Base-by-base conservation (phyloP, 2,888 invertebrate genomes). In the Corbicula japonica region DNA sequence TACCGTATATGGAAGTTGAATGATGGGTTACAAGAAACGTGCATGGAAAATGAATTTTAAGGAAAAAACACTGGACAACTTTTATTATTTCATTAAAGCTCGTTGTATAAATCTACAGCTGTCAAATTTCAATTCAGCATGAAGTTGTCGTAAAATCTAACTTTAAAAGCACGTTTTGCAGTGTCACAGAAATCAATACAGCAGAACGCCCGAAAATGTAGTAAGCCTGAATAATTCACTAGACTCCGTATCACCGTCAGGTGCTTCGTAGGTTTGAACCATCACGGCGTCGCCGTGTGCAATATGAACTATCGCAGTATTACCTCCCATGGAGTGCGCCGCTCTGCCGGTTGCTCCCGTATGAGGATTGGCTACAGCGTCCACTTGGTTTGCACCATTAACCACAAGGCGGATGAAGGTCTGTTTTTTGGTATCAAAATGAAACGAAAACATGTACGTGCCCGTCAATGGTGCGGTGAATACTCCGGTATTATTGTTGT, bases 291-390 rank as follows among this genome's bases (percentile, higher is more conserved):
- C 21, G 15, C 54, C 66, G 28, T 38, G 52, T 50, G 18, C 35
- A 21, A 66, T 54, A 28, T 66, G 54, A 32, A 66, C 28, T 21
- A 66, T 54, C 26, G 50, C 50, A 3, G 38, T 54, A 26, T 66
- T 35, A 2, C 54, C 38, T 21, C 54, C 54, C 66, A 66, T 66
- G 6, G 48, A 48, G 21, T 48, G 48, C 30, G 63, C 30, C 3
- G 46, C 18, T 30, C 63, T 30, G 30, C n/a, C 58, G 32, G n/a
- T 18, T n/a, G 18, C 15, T 10, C 6, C 58, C 10, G 10, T 35
- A 35, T 65, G 66, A 12, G 38, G 38, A 35, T 66, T 66, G 26
- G 66, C 66, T 2, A 66, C 50, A 1, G 54, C 66, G 50, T 52
- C 66, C 4, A 52, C 66, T n/a, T 38, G 38, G 26, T 52, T 66